Evolutionary conservation across 1,140 invertebrate genomes (phyloP).

Genomic region (Meteorus sp.): DNA sequence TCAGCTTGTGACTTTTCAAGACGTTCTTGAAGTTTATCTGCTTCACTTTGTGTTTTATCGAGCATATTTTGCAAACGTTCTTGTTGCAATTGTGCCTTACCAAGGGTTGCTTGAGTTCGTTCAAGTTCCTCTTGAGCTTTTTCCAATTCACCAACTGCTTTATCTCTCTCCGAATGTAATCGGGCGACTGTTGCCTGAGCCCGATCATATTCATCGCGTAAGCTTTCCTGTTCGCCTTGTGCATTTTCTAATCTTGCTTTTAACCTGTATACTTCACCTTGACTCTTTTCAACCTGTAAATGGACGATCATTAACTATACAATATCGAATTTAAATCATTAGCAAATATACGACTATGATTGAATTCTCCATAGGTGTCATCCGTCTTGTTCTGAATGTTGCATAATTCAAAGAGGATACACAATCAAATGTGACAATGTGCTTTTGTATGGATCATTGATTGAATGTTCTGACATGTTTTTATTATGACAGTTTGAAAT

Average conservation of each 20-base stretch:
- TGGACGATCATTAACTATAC: background rate
- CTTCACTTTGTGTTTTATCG: constrained; percentile 87
- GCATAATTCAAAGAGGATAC: too few relatives aligned
- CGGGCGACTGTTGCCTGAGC: constrained; percentile 74
- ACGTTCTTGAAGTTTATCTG: constrained; percentile 87
- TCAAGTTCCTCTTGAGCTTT: constrained; percentile 90
- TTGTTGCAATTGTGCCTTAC: constrained; percentile 86
- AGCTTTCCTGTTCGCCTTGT: constrained; percentile 88
- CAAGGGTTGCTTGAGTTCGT: constrained; percentile 82
- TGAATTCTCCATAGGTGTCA: too few relatives aligned
- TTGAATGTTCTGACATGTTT: too few relatives aligned
- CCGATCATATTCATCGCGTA: constrained; percentile 88
- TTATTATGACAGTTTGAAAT: too few relatives aligned
- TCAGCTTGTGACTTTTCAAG: constrained; percentile 80
- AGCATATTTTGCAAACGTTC: constrained; percentile 86
- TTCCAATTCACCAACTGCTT: constrained; percentile 80
- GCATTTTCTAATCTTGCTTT: constrained; percentile 93
- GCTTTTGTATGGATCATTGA: too few relatives aligned
- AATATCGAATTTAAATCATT: too few relatives aligned
- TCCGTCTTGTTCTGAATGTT: too few relatives aligned
- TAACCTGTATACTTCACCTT: constrained; percentile 90
- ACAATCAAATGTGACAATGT: too few relatives aligned
- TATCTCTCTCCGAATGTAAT: constrained; percentile 85
- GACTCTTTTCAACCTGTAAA: constrained; percentile 78
- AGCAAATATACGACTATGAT: too few relatives aligned